Evolutionary conservation across 2,888 invertebrate genomes (phyloP), one percentile per base, ranked within the genome.

Genomic region (Drosophila borborema): DNA sequence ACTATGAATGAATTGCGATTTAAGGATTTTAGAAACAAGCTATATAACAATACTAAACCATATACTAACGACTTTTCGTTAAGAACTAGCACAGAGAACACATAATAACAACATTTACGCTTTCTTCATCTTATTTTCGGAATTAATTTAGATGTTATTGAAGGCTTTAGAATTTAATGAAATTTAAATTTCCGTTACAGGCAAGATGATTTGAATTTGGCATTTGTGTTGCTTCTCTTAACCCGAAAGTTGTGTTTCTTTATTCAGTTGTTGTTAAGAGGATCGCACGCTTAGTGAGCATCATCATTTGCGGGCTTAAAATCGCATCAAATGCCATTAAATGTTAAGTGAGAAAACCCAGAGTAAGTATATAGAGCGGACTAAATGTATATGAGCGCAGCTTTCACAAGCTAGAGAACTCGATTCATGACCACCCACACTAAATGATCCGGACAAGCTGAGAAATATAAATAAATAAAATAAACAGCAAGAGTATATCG

Each of bases 341-440:
- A 14, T 55, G 10, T 18, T 16, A 16, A 12, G 5, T n/a, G 40
- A 10, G 18, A 12, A 18, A 28, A 45, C 36, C 18, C 40, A 10
- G 40, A 58, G 54, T 36, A 68, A 53, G 28, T 41, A n/a, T 31
- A n/a, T 36, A 48, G 46, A 20, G 28, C 31, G 31, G 49, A 49
- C 41, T 61, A 20, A 20, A 43, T n/a, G 38, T 34, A 3, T 16
- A 10, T 18, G 31, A 59, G 38, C 23, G 20, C 41, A 48, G 71
- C 70, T 77, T 77, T 77, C 74, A 74, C 77, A 75, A 53, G 41
- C 60, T 72, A 69, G 58, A 70, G 51, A 71, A 54, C 66, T 31
- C 64, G 78, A 58, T 51, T 74, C 51, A 20, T 53, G 49, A 46
- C 72, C 76, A 68, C 79, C 74, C 79, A 69, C 78, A 55, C 78